These are phyloP conservation scores for Gila orcuttii DNA, from an alignment of 2,113 vertebrate species.

Conservation along the genomic window DNA sequence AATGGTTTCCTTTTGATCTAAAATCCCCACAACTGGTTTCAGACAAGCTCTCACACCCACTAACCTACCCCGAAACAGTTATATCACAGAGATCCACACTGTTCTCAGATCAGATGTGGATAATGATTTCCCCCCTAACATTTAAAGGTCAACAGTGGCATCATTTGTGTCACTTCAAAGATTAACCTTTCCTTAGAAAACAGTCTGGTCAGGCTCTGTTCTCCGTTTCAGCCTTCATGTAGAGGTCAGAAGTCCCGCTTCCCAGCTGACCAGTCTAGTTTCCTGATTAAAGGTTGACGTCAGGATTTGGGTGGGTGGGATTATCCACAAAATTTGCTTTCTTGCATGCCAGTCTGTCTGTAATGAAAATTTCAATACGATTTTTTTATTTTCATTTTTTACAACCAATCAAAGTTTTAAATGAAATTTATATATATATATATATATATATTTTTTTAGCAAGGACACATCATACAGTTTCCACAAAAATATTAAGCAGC, in stretches of 20 bases:
- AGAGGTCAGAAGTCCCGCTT: neutral
- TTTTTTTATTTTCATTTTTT: too few species aligned
- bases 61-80: neutral
- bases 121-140: neutral
- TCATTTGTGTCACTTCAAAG: conserved; percentile 48
- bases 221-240: neutral
- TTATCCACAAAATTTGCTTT: neutral
- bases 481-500: too few species aligned
- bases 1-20: conserved; percentile 21
- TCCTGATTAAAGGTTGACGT: neutral
- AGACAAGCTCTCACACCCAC: conserved; percentile 8
- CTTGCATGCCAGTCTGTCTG: neutral
- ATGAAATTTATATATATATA: too few species aligned
- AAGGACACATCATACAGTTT: too few species aligned
- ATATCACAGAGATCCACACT: conserved; percentile 8
- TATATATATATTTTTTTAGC: too few species aligned
- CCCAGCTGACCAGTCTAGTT: neutral
- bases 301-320: neutral
- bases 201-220: conserved; percentile 1
- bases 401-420: too few species aligned
- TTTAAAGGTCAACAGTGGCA: conserved; percentile 54
- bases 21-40: neutral
- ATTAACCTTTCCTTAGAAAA: conserved; percentile 26
- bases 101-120: conserved; percentile 35
- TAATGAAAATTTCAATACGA: too few species aligned